These are phyloP conservation scores for Lampris megalopsis DNA, from an alignment of 2,113 vertebrate genomes.

Conservation along the genomic window DNA sequence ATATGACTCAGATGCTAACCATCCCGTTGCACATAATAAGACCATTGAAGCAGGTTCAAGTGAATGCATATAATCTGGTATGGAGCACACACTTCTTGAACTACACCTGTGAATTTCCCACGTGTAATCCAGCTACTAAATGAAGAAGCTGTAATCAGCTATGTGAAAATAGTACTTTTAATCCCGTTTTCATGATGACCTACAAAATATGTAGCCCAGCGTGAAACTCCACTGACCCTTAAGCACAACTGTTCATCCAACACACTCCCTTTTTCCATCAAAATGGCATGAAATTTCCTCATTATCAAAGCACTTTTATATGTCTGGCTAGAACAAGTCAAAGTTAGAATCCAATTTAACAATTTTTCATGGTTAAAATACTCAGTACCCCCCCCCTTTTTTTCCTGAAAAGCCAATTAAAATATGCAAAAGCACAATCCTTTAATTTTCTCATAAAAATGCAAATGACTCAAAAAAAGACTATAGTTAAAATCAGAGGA, in stretches of 20 bases:
- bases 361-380: slow-evolving; percentile 73
- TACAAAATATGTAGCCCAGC: slow-evolving; percentile 64
- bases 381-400: slow-evolving; percentile 27
- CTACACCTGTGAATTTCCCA: no score
- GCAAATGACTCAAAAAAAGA: slow-evolving; percentile 72
- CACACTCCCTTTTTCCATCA: slow-evolving; percentile 50
- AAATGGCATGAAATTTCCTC: slow-evolving; percentile 60
- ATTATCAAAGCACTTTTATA: slow-evolving; percentile 67
- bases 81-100: no score
- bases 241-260: slow-evolving; percentile 42
- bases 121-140: slow-evolving; percentile 27
- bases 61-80: no score
- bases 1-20: no score
- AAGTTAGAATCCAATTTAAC: slow-evolving; percentile 77
- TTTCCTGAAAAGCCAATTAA: slow-evolving; percentile 76
- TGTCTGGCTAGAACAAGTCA: slow-evolving; percentile 55
- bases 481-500: slow-evolving; percentile 55
- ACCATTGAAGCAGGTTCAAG: no score
- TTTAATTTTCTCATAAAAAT: slow-evolving; percentile 83
- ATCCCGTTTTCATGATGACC: slow-evolving; percentile 65
- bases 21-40: no score
- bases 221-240: slow-evolving; percentile 58
- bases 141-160: slow-evolving; percentile 51
- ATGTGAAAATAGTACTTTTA: slow-evolving; percentile 42
- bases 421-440: slow-evolving; percentile 70